Conservation (phyloP, 2,797 vertebrate genomes). For the Miichthys miiuy region DNA sequence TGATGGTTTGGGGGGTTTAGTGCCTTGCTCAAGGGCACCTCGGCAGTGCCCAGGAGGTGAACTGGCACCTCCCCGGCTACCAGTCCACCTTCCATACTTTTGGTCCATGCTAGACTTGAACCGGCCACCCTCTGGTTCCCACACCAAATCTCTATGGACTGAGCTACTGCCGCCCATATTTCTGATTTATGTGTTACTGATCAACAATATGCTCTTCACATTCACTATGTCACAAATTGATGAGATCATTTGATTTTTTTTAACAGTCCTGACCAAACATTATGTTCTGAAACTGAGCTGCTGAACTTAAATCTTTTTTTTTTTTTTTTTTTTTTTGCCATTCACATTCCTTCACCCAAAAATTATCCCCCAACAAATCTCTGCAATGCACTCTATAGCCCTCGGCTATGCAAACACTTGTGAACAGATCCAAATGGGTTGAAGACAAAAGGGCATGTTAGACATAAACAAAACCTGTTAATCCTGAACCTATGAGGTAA, state of each 20-base stretch:
- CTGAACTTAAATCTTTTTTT: not conserved
- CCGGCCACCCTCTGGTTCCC: too few relatives aligned
- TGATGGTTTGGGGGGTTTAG: too few relatives aligned
- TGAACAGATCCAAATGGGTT: slow-evolving; percentile 51
- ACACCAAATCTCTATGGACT: too few relatives aligned
- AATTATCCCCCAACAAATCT: slow-evolving; percentile 37
- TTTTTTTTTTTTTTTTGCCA: not conserved
- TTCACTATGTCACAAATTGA: not conserved
- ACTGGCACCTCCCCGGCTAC: too few relatives aligned
- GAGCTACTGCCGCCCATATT: too few relatives aligned
- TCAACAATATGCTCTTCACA: not conserved
- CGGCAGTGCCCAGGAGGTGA: too few relatives aligned
- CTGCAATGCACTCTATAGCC: slow-evolving; percentile 10
- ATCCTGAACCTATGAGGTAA: slow-evolving; percentile 62
- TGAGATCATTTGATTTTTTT: not conserved
- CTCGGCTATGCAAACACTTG: slow-evolving; percentile 34
- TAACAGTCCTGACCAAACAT: slow-evolving; percentile 3
- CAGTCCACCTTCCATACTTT: too few relatives aligned
- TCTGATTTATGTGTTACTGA: too few relatives aligned
- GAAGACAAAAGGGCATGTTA: slow-evolving; percentile 66
- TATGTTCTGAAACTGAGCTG: not conserved
- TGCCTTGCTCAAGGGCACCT: too few relatives aligned
- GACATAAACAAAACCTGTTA: slow-evolving; percentile 71
- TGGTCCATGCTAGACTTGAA: too few relatives aligned
- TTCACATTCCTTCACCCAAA: slow-evolving; percentile 10